phyloP scores from a whole-genome alignment of 2,797 vertebrate genomes.

The Hoplostethus atlanticus region DNA sequence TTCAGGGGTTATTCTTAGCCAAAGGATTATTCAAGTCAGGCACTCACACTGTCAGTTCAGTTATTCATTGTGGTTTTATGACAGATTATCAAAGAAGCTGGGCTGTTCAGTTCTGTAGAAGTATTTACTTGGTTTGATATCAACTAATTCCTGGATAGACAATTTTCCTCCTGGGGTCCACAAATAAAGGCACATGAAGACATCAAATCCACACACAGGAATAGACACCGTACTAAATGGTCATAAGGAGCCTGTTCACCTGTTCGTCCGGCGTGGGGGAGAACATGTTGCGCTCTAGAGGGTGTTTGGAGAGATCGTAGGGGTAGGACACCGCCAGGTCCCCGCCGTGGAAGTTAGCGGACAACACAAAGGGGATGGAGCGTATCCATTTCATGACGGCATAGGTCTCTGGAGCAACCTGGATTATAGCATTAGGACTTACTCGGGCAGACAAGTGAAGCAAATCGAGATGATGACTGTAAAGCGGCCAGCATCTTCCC shows the following conservation, averaged over 20 bases:
- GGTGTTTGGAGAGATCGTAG: conserved; percentile 92
- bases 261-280: conserved; percentile 94
- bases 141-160: too few relatives aligned
- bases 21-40: neutral
- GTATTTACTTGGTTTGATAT: neutral
- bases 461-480: conserved; percentile 10
- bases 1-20: neutral
- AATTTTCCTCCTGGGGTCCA: too few relatives aligned
- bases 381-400: conserved; percentile 97
- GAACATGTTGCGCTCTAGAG: conserved; percentile 86
- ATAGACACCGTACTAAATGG: too few relatives aligned
- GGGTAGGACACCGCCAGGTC: conserved; percentile 95
- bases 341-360: conserved; percentile 93
- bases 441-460: conserved; percentile 6
- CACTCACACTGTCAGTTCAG: neutral
- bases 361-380: conserved; percentile 95
- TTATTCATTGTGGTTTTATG: neutral
- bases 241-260: conserved; percentile 68
- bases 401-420: conserved; percentile 97
- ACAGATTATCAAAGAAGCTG: too few relatives aligned
- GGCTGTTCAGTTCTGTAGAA: neutral
- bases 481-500: neutral
- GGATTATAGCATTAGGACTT: conserved; percentile 35
- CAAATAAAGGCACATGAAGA: too few relatives aligned
- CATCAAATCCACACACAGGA: too few relatives aligned